A percentile compares a stretch with the other conserved stretches of the same genome.
phyloP scores from a whole-genome alignment of 2,797 vertebrate genomes.

The Erpetoichthys calabaricus region DNA sequence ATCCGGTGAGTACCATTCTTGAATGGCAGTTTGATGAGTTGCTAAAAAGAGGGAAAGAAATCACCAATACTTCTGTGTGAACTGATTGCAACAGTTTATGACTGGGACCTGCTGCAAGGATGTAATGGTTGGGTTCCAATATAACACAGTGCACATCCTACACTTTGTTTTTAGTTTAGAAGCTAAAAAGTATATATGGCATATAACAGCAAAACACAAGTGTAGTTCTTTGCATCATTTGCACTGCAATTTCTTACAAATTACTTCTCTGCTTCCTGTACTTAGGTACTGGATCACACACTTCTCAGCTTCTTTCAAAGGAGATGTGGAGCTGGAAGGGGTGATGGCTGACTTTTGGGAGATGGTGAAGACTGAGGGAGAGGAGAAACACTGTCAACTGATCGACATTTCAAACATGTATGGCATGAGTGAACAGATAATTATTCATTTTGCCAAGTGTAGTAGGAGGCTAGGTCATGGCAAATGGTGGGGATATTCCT shows the following conservation, averaged over 20 bases:
- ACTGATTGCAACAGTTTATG: too few relatives aligned
- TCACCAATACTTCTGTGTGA: too few relatives aligned
- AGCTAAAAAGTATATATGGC: neutral
- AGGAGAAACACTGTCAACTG: slow-evolving; percentile 43
- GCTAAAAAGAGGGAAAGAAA: neutral
- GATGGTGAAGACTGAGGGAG: slow-evolving; percentile 49
- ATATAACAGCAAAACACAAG: too few relatives aligned
- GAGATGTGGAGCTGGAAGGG: slow-evolving; percentile 58
- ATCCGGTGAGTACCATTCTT: slow-evolving; percentile 51
- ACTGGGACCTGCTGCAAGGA: too few relatives aligned
- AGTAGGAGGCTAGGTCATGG: too few relatives aligned
- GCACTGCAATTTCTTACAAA: too few relatives aligned
- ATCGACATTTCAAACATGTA: slow-evolving; percentile 57
- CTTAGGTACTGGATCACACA: slow-evolving; percentile 69
- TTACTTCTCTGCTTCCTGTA: neutral
- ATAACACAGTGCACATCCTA: neutral
- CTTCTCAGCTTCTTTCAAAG: slow-evolving; percentile 60
- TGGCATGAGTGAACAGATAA: slow-evolving; percentile 18
- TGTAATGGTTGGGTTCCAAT: neutral
- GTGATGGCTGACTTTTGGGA: slow-evolving; percentile 68
- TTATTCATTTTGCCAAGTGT: too few relatives aligned
- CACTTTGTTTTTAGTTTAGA: neutral
- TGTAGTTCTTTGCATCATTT: too few relatives aligned
- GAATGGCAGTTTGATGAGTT: neutral
- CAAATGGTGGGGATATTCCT: too few relatives aligned